Percentiles rank a stretch among this genome's conserved stretches.
Evolutionary conservation across 1,140 invertebrate genomes (phyloP).

Genomic region (Caenorhabditis brenneri): DNA sequence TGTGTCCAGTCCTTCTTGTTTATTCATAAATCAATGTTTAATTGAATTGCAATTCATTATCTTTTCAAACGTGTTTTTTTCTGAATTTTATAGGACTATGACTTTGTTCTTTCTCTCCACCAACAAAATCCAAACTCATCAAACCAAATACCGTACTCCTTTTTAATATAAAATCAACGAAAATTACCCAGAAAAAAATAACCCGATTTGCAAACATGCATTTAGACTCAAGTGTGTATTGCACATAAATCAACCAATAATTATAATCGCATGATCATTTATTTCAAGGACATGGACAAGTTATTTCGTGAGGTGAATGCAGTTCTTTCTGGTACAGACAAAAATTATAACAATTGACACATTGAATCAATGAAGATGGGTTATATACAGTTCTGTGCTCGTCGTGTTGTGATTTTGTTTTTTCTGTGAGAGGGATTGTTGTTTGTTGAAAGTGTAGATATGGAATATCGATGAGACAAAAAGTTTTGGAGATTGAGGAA

Average conservation of each 20-base stretch:
- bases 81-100: no score
- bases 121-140: no score
- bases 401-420: background rate
- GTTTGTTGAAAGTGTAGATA: background rate
- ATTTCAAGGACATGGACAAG: conserved; percentile 28
- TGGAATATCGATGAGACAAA: conserved; percentile 33
- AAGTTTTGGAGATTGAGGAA: background rate
- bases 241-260: conserved; percentile 41
- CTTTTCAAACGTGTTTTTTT: no score
- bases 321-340: background rate
- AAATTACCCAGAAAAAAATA: background rate
- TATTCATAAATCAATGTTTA: no score
- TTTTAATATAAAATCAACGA: background rate
- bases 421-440: background rate
- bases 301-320: conserved; percentile 36
- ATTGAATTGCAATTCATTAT: no score
- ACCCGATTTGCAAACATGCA: background rate
- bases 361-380: background rate
- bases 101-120: no score
- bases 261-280: conserved; percentile 35
- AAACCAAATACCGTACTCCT: background rate
- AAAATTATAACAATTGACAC: background rate
- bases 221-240: background rate
- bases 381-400: conserved; percentile 17
- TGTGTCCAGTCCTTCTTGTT: no score